Evolutionary conservation across 2,113 vertebrate species (phyloP).

Genomic region (Brienomyrus brachyistius): DNA sequence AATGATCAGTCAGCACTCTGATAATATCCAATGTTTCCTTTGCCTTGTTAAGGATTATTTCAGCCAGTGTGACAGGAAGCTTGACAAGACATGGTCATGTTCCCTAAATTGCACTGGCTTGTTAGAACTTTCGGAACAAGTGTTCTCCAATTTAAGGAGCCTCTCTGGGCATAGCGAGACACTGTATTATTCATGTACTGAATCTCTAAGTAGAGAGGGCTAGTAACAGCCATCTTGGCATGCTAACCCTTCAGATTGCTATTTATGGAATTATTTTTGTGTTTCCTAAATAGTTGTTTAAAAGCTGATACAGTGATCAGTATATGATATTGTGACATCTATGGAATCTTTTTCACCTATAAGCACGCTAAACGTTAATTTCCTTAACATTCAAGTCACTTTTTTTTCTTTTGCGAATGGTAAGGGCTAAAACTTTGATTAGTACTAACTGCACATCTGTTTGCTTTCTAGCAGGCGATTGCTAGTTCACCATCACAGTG

Average conservation of each 20-base stretch:
- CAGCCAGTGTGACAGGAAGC: not conserved
- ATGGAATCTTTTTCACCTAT: not conserved
- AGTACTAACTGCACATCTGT: not conserved
- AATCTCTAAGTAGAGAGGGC: not conserved
- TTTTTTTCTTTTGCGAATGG: conserved; percentile 11
- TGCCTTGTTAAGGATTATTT: conserved; percentile 8
- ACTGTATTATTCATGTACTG: conserved; percentile 21
- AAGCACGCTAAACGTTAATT: not conserved
- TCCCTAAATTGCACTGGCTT: conserved; percentile 1
- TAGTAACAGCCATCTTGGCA: conserved; percentile 8
- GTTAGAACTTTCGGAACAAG: conserved; percentile 7
- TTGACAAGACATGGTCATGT: not conserved
- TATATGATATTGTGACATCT: not conserved
- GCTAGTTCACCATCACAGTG: not conserved
- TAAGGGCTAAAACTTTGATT: not conserved
- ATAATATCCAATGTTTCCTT: not conserved
- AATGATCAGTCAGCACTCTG: not conserved
- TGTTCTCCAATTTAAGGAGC: not conserved
- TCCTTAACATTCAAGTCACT: not conserved
- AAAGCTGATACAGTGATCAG: not conserved
- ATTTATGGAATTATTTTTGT: not conserved
- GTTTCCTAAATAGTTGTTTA: not conserved
- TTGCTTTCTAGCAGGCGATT: not conserved
- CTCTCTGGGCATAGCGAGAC: not conserved
- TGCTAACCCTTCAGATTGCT: not conserved